A percentile compares a stretch with the other conserved stretches of the same genome.
phyloP scores from a whole-genome alignment of 2,888 invertebrate genomes.

The Brassicogethes aeneus region DNA sequence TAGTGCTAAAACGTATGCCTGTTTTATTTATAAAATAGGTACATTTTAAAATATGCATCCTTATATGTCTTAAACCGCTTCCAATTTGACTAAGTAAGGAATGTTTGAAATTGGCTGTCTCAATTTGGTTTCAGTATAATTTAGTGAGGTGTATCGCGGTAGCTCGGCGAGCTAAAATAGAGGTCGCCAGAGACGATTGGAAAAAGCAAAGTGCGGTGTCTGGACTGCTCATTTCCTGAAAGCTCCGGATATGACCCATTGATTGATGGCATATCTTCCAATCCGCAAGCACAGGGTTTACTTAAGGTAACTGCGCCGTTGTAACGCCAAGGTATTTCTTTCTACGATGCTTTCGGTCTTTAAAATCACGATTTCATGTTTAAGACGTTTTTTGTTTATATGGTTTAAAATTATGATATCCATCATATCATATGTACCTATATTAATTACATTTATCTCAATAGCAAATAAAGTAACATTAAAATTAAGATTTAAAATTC shows the following conservation, averaged over 20 bases:
- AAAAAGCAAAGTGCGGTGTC: constrained; percentile 3
- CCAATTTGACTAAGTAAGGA: background rate
- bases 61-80: too few species aligned
- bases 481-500: too few species aligned
- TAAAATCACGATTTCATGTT: too few species aligned
- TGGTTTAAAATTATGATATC: too few species aligned
- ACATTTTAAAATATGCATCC: too few species aligned
- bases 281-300: constrained; percentile 5
- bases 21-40: too few species aligned
- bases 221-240: constrained; percentile 17
- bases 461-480: too few species aligned
- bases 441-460: too few species aligned
- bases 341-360: background rate
- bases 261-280: constrained; percentile 15
- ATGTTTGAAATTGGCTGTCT: constrained; percentile 1
- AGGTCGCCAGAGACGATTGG: constrained; percentile 4
- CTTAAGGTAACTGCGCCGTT: background rate
- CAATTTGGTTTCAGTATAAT: background rate
- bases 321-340: background rate
- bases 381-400: too few species aligned
- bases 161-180: background rate
- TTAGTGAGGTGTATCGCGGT: background rate
- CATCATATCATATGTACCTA: too few species aligned
- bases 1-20: too few species aligned
- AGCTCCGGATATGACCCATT: constrained; percentile 19